Percentiles rank a stretch among this genome's conserved stretches.
Conservation (phyloP, 2,888 invertebrate genomes). For the Pseudococcus longispinus region DNA sequence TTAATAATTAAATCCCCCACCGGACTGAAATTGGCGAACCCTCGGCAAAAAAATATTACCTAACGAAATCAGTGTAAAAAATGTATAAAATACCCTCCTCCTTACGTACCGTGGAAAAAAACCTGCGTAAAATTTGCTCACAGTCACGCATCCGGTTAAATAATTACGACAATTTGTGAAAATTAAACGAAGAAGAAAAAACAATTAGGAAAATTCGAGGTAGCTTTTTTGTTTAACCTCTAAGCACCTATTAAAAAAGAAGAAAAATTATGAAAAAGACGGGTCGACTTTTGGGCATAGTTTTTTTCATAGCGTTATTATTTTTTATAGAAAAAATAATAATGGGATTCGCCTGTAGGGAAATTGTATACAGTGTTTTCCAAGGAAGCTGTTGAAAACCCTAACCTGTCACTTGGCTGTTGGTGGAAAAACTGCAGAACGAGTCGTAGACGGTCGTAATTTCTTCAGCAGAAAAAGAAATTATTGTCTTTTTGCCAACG, state of each 20-base stretch:
- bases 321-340: background rate
- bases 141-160: background rate
- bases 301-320: background rate
- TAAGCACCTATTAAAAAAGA: background rate
- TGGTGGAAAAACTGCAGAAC: background rate
- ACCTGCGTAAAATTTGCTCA: background rate
- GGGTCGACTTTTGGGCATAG: background rate
- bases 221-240: background rate
- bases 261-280: background rate
- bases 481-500: slow-evolving; percentile 21
- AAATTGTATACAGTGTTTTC: background rate
- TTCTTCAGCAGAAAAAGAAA: background rate
- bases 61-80: background rate
- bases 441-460: background rate
- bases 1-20: too few species aligned
- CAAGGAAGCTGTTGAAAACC: slow-evolving; percentile 10
- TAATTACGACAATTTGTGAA: slow-evolving; percentile 13
- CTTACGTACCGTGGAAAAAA: background rate
- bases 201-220: background rate
- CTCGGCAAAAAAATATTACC: too few species aligned
- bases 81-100: background rate
- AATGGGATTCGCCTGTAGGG: background rate
- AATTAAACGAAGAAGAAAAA: slow-evolving; percentile 31
- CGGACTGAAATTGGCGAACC: too few species aligned
- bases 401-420: background rate